Percentiles rank a stretch among this genome's conserved stretches.
Evolutionary conservation across 2,113 vertebrate species (phyloP).

Genomic region (Laterallus jamaicensis): DNA sequence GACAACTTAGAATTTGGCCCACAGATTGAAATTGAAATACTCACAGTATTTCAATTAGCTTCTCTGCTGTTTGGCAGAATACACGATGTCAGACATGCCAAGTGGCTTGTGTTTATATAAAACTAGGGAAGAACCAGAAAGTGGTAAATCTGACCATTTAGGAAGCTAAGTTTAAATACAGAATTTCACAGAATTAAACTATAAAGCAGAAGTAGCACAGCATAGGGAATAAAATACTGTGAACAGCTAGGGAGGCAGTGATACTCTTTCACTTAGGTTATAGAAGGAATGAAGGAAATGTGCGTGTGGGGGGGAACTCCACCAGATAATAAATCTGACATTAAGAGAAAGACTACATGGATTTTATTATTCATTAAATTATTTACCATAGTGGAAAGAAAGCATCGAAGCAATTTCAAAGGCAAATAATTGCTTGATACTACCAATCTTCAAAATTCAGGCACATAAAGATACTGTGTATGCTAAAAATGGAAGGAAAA

Average conservation of each 20-base stretch:
- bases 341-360: not conserved
- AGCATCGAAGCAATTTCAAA: not conserved
- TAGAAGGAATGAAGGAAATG: not conserved
- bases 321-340: not conserved
- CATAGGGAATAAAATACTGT: not conserved
- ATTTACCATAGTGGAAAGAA: not conserved
- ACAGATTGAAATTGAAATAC: not conserved
- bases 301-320: no score
- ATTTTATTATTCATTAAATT: not conserved
- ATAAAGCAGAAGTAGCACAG: not conserved
- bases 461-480: not conserved
- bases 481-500: not conserved
- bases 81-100: not conserved
- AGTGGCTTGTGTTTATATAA: not conserved
- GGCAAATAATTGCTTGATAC: not conserved
- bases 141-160: not conserved
- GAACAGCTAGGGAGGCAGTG: not conserved
- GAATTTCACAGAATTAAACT: not conserved
- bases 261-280: not conserved
- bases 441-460: not conserved
- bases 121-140: not conserved
- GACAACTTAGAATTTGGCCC: constrained; percentile 15
- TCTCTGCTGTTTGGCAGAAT: constrained; percentile 19
- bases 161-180: not conserved
- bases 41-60: not conserved